Percentiles rank a stretch among this genome's conserved stretches.
Conservation (phyloP, 1,140 invertebrate genomes). For the Polypedilum vanderplanki region DNA sequence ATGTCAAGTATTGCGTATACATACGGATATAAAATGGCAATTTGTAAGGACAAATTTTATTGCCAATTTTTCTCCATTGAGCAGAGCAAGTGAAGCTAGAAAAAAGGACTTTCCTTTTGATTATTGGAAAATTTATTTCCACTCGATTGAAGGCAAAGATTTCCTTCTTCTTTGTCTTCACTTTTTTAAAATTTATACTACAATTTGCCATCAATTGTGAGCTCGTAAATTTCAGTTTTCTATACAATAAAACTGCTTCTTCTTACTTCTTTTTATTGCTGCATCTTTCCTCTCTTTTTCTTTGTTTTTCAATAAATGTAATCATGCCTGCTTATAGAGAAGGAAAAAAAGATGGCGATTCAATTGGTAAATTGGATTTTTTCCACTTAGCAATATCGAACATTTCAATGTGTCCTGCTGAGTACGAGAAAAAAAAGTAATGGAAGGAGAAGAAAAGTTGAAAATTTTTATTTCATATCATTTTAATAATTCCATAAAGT, state of each 20-base stretch:
- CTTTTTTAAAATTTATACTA: conserved; percentile 2
- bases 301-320: conserved; percentile 1
- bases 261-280: background rate
- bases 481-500: conserved; percentile 6
- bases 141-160: background rate
- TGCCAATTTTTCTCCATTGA: background rate
- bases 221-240: conserved; percentile 21
- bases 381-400: background rate
- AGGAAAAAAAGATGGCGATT: conserved; percentile 13
- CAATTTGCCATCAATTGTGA: conserved; percentile 1
- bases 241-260: background rate
- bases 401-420: background rate
- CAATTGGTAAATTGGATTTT: conserved; percentile 27
- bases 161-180: background rate
- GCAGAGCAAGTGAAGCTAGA: background rate
- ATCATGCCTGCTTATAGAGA: conserved; percentile 7
- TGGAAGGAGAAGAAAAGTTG: background rate
- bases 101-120: background rate
- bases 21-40: background rate
- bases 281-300: background rate
- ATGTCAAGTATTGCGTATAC: background rate
- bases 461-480: background rate
- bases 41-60: background rate
- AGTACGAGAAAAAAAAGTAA: background rate
- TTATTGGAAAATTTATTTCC: conserved; percentile 28